These are phyloP conservation scores for Yponomeuta evonymella DNA, from an alignment of 2,888 invertebrate genomes.

Conservation along the genomic window DNA sequence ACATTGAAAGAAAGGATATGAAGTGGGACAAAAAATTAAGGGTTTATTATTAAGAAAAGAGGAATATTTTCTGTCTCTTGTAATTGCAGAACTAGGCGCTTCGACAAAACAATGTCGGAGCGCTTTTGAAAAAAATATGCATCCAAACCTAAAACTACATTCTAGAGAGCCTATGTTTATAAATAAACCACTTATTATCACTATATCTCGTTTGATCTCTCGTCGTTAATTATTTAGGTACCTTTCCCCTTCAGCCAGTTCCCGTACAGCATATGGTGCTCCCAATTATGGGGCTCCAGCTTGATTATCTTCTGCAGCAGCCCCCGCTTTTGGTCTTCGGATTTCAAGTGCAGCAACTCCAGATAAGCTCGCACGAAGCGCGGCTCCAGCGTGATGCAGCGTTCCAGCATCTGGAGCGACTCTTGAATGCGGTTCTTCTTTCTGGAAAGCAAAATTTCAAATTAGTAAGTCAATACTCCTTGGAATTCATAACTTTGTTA, in stretches of 20 bases:
- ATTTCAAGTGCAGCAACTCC: conserved; percentile 76
- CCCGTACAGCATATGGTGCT: conserved; percentile 82
- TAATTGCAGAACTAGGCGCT: too few species aligned
- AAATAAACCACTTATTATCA: too few species aligned
- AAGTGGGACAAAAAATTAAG: too few species aligned
- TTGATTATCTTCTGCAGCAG: conserved; percentile 79
- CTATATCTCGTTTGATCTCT: too few species aligned
- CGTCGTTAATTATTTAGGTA: conserved; percentile 30
- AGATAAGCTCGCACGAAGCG: conserved; percentile 82
- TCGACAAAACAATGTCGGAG: too few species aligned
- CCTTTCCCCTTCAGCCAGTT: conserved; percentile 82
- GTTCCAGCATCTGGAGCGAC: conserved; percentile 80
- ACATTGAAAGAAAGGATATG: too few species aligned
- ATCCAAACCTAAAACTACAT: too few species aligned
- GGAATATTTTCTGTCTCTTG: too few species aligned
- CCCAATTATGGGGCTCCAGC: conserved; percentile 81
- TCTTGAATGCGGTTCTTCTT: conserved; percentile 80
- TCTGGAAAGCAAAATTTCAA: conserved; percentile 51
- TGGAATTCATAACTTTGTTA: too few species aligned
- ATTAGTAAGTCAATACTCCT: neutral
- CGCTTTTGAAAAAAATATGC: too few species aligned
- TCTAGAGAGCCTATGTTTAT: too few species aligned
- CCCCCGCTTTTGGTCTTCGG: conserved; percentile 70
- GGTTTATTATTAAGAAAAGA: too few species aligned
- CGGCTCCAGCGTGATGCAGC: conserved; percentile 80